phyloP scores from a whole-genome alignment of 2,113 vertebrate species.

The Elephantulus edwardii region DNA sequence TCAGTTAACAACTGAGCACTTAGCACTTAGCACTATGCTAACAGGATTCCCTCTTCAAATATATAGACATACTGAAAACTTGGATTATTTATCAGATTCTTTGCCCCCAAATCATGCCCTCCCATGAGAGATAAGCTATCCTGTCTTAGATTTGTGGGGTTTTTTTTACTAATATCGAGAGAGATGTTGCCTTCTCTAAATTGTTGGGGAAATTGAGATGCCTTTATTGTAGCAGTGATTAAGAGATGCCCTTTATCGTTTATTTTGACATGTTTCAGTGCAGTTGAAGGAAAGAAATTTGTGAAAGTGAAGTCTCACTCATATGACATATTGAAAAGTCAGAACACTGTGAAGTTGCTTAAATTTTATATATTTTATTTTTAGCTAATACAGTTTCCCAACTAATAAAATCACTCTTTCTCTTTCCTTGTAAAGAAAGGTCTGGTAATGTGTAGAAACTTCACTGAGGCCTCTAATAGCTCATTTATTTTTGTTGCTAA shows the following conservation, averaged over 20 bases:
- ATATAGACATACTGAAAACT: neutral
- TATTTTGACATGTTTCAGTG: slow-evolving; percentile 56
- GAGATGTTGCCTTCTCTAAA: slow-evolving; percentile 21
- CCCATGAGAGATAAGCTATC: neutral
- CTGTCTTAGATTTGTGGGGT: slow-evolving; percentile 2
- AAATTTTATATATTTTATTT: slow-evolving; percentile 23
- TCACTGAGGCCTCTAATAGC: neutral
- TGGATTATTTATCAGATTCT: neutral
- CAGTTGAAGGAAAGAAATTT: slow-evolving; percentile 39
- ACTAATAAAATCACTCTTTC: slow-evolving; percentile 27
- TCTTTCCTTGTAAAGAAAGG: neutral
- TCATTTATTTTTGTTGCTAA: slow-evolving; percentile 16
- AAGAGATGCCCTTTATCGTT: slow-evolving; percentile 42
- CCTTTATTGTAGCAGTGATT: slow-evolving; percentile 35
- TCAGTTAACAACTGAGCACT: neutral
- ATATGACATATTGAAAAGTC: slow-evolving; percentile 12
- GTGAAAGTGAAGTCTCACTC: slow-evolving; percentile 17
- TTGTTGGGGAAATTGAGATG: too few species aligned
- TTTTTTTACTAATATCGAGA: slow-evolving; percentile 13
- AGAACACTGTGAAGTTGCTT: slow-evolving; percentile 13
- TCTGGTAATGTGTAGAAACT: neutral
- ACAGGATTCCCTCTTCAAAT: neutral
- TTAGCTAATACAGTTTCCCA: neutral
- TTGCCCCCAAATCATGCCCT: neutral
- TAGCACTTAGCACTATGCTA: neutral